Evolutionary conservation across 2,888 invertebrate genomes (phyloP), one percentile per base, ranked within the genome.

Genomic region (Drosophila austrosaltans): DNA sequence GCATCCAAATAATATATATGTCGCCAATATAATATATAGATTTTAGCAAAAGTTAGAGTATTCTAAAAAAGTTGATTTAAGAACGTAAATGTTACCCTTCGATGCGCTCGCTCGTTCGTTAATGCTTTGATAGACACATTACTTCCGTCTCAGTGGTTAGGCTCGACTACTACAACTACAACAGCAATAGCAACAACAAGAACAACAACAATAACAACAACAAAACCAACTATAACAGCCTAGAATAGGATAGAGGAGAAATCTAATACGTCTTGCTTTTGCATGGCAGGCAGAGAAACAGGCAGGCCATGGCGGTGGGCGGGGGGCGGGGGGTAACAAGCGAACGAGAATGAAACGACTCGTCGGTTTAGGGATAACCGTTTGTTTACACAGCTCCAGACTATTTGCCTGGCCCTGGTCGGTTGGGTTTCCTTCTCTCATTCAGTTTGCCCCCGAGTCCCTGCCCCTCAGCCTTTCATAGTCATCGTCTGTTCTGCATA

Each of bases 121-220:
- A 85, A 85, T 84, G 86, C 85, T 85, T 85, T 86, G 85, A 85
- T 85, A 86, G 86, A 87, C 87, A 85, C 85, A 86, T 86, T 86
- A 87, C 83, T 86, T 85, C 80, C 87, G 87, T 87, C 85, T 87
- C 86, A 86, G 77, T 85, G 82, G 87, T 82, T 86, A 82, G 81
- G 82, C 81, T 72, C 74, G 61, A 40, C 66, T 71, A 40, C 75
- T 61, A 40, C 64, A 63, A 60, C 60, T 66, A 58, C 73, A 69
- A 32, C 57, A 66, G n/a, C 60, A 63, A 44, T 8, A 75, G 28
- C 4, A 28, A 28, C 28, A 28, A 28, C 28, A 61, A 7, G 56
- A 40, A 39, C 8, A 59, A 42, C 40, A 36, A 53, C 62, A 25
- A 58, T 70, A 69, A 30, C 57, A 66, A 20, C 62, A 63, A 48